Evolutionary conservation across 2,888 invertebrate genomes (phyloP).

Genomic region (Leptinotarsa juncta): DNA sequence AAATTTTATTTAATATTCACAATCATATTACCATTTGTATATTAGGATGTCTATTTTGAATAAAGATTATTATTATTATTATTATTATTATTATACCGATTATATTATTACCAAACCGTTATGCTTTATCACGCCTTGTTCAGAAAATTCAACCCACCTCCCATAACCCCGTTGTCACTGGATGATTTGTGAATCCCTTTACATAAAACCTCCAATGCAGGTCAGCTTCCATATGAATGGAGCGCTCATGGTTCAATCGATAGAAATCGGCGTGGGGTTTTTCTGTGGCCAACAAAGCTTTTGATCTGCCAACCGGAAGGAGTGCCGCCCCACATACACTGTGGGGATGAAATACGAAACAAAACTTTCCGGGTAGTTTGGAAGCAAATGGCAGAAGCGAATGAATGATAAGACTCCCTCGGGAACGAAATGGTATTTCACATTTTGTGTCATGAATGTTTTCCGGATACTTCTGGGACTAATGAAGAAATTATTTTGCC

Average conservation of each 20-base stretch:
- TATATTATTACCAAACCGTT: no score
- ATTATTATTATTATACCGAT: no score
- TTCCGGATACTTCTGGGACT: not conserved
- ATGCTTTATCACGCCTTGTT: not conserved
- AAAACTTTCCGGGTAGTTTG: conserved; percentile 27
- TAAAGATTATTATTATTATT: no score
- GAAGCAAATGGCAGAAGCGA: conserved; percentile 20
- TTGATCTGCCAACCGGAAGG: conserved; percentile 11
- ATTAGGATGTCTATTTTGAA: no score
- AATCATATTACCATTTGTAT: no score
- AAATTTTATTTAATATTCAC: no score
- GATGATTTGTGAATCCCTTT: conserved; percentile 5
- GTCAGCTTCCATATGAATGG: conserved; percentile 8
- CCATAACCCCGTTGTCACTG: not conserved
- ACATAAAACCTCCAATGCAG: not conserved
- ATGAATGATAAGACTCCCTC: conserved; percentile 29
- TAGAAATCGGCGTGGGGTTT: conserved; percentile 15
- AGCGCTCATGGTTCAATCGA: conserved; percentile 14
- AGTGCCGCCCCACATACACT: conserved; percentile 15
- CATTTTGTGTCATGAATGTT: conserved; percentile 7
- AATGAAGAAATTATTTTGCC: not conserved
- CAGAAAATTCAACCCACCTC: not conserved
- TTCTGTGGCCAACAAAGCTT: conserved; percentile 18
- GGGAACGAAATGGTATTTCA: conserved; percentile 4
- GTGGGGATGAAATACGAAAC: conserved; percentile 26